phyloP scores from a whole-genome alignment of 2,113 vertebrate genomes.

The Potamarius usumacintae region DNA sequence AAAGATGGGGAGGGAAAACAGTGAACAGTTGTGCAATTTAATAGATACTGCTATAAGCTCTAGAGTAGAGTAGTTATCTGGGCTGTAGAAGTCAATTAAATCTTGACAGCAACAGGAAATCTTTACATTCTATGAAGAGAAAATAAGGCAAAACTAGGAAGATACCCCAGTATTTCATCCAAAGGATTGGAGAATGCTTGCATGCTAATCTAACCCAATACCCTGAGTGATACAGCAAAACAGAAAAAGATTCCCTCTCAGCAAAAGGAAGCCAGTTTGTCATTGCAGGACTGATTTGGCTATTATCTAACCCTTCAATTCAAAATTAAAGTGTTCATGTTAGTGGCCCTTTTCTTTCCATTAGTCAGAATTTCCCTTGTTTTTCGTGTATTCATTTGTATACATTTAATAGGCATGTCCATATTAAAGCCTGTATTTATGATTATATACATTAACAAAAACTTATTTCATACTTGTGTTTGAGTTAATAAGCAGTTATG shows the following conservation, averaged over 20 bases:
- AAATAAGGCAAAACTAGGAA: neutral
- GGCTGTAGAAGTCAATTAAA: neutral
- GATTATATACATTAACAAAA: neutral
- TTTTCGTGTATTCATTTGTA: neutral
- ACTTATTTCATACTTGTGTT: neutral
- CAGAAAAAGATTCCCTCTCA: conserved; percentile 35
- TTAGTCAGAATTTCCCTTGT: neutral
- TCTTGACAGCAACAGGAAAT: neutral
- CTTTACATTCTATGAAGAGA: neutral
- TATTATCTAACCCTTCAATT: neutral
- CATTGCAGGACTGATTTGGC: conserved; percentile 41
- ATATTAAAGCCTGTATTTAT: neutral
- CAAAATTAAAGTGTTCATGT: neutral
- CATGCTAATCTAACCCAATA: conserved; percentile 24
- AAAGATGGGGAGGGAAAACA: neutral
- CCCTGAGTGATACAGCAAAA: conserved; percentile 40
- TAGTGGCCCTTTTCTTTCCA: neutral
- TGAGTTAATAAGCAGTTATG: neutral
- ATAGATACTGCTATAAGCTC: neutral
- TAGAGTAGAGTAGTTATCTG: too few species aligned
- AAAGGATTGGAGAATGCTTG: conserved; percentile 13
- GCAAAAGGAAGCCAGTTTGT: conserved; percentile 53
- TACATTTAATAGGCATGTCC: neutral
- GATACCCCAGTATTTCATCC: neutral
- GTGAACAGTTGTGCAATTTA: neutral